A percentile compares a stretch with the other conserved stretches of the same genome.
Evolutionary conservation across 2,888 invertebrate genomes (phyloP).

Genomic region (Heliconius ethilla): DNA sequence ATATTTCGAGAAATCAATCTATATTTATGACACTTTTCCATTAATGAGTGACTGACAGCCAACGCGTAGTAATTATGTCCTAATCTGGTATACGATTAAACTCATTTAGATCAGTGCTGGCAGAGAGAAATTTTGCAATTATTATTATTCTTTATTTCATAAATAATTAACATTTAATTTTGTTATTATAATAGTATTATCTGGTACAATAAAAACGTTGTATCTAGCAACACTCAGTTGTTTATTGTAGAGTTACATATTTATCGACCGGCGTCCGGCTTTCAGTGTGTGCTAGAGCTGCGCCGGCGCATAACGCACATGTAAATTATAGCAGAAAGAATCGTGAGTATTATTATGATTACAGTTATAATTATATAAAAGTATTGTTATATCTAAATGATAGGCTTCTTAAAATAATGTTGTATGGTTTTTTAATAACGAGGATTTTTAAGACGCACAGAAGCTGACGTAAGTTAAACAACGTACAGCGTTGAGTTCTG

Average conservation of each 20-base stretch:
- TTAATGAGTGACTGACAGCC: no score
- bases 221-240: not conserved
- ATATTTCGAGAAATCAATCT: no score
- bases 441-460: not conserved
- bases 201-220: not conserved
- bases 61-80: no score
- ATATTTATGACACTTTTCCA: no score
- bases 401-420: not conserved
- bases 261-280: no score
- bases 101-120: no score
- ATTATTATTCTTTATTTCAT: not conserved
- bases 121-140: no score
- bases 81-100: no score
- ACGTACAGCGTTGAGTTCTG: no score
- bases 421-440: not conserved
- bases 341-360: slow-evolving; percentile 11
- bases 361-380: slow-evolving; percentile 3
- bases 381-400: not conserved
- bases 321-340: no score
- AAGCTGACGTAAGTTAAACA: no score
- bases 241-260: not conserved
- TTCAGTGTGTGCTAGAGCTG: not conserved
- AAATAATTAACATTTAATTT: not conserved
- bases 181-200: not conserved
- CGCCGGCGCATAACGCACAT: not conserved